Evolutionary conservation across 1,140 invertebrate species (phyloP).

Genomic region (Tribolium castaneum): DNA sequence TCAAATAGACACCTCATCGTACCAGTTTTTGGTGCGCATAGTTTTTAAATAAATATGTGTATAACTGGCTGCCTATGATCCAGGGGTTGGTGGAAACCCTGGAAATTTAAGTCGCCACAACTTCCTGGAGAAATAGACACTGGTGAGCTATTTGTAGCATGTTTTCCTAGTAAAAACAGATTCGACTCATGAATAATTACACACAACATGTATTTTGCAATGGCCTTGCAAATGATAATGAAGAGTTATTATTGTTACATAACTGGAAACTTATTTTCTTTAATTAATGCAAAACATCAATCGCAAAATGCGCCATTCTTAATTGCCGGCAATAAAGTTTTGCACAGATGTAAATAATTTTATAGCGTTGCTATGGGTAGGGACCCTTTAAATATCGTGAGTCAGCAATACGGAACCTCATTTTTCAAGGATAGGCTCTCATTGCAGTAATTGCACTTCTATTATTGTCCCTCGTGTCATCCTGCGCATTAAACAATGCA

Average conservation of each 20-base stretch:
- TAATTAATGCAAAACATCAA: background rate
- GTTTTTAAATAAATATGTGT: background rate
- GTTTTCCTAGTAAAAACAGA: background rate
- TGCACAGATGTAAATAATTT: background rate
- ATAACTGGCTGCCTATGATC: background rate
- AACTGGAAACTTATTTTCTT: background rate
- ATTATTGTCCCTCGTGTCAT: background rate
- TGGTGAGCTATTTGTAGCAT: background rate
- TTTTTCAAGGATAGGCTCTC: background rate
- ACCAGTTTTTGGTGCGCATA: background rate
- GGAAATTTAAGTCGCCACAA: background rate
- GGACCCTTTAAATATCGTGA: background rate
- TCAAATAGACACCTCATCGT: background rate
- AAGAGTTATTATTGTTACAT: background rate
- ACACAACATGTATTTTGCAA: background rate
- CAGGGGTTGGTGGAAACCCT: background rate
- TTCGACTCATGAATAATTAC: background rate
- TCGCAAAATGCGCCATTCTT: background rate
- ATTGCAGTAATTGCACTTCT: conserved; percentile 1
- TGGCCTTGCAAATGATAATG: background rate
- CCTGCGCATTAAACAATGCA: background rate
- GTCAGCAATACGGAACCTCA: conserved; percentile 2
- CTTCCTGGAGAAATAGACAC: background rate
- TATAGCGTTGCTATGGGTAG: background rate
- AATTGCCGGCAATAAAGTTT: background rate